These are phyloP conservation scores for Bombus picipes DNA, from an alignment of 1,140 invertebrate species.

Conservation along the genomic window DNA sequence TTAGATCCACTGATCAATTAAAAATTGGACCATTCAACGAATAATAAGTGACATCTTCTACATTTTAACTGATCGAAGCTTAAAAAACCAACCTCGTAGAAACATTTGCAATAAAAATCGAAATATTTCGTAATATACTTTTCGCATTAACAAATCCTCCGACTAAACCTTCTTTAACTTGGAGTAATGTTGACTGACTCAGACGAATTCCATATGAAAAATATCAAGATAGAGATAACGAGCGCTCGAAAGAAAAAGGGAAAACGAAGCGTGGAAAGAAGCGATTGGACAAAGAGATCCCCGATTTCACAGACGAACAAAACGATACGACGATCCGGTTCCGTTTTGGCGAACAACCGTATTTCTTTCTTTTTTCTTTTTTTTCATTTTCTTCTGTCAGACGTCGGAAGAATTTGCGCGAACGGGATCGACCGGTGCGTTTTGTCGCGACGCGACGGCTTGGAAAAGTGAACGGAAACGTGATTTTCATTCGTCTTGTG, in stretches of 20 bases:
- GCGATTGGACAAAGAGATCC: not conserved
- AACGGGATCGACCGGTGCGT: slow-evolving; percentile 6
- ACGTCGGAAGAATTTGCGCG: slow-evolving; percentile 7
- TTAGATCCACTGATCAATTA: not conserved
- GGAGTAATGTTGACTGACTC: too few relatives aligned
- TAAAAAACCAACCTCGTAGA: not conserved
- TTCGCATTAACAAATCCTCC: too few relatives aligned
- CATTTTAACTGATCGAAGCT: not conserved
- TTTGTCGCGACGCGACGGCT: slow-evolving; percentile 37
- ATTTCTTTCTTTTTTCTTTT: not conserved
- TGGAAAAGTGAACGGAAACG: slow-evolving; percentile 55
- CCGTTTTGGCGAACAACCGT: not conserved
- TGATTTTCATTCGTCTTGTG: slow-evolving; percentile 49
- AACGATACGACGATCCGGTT: slow-evolving; percentile 11
- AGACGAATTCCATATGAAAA: too few relatives aligned
- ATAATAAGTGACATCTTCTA: too few relatives aligned
- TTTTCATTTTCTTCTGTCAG: not conserved
- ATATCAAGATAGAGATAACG: too few relatives aligned
- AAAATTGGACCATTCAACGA: too few relatives aligned
- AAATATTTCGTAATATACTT: not conserved
- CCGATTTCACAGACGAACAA: slow-evolving; percentile 22
- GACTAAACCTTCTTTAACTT: too few relatives aligned
- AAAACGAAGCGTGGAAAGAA: not conserved
- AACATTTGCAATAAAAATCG: not conserved
- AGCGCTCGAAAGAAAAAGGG: not conserved